Evolutionary conservation across 2,888 invertebrate species (phyloP).

Genomic region (Tribolium freemani): DNA sequence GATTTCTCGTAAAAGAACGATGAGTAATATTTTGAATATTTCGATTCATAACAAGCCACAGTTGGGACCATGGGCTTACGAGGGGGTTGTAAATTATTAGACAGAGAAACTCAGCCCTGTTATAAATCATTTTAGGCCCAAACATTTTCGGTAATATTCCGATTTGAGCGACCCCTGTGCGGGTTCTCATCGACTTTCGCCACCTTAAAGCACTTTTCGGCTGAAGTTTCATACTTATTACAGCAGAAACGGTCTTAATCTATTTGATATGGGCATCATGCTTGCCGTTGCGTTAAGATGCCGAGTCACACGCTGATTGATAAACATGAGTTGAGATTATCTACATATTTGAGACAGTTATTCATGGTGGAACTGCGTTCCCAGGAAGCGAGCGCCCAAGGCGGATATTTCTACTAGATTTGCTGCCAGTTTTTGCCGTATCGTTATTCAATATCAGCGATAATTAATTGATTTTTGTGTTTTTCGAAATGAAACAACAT

Average conservation of each 20-base stretch:
- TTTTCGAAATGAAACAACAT: conserved; percentile 4
- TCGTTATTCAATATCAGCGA: conserved; percentile 36
- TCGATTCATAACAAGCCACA: too few relatives aligned
- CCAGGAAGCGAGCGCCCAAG: conserved; percentile 39
- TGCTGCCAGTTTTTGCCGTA: conserved; percentile 41
- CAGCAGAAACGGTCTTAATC: conserved; percentile 42
- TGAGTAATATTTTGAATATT: too few relatives aligned
- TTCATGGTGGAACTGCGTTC: conserved; percentile 44
- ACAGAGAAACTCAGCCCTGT: too few relatives aligned
- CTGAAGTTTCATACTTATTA: too few relatives aligned
- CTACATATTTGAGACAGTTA: conserved; percentile 48
- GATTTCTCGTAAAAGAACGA: too few relatives aligned
- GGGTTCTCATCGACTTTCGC: too few relatives aligned
- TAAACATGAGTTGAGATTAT: conserved; percentile 47
- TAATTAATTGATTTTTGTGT: conserved; percentile 40
- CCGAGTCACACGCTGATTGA: conserved; percentile 48
- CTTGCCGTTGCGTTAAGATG: conserved; percentile 42
- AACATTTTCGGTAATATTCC: too few relatives aligned
- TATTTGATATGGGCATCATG: conserved; percentile 45
- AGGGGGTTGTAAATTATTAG: too few relatives aligned
- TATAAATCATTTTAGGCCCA: too few relatives aligned
- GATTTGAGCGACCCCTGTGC: too few relatives aligned
- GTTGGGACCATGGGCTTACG: too few relatives aligned
- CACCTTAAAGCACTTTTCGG: too few relatives aligned
- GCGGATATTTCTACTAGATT: conserved; percentile 43